Percentiles rank a stretch among this genome's conserved stretches.
phyloP scores from a whole-genome alignment of 2,113 vertebrate species.

The Arvicanthis niloticus region DNA sequence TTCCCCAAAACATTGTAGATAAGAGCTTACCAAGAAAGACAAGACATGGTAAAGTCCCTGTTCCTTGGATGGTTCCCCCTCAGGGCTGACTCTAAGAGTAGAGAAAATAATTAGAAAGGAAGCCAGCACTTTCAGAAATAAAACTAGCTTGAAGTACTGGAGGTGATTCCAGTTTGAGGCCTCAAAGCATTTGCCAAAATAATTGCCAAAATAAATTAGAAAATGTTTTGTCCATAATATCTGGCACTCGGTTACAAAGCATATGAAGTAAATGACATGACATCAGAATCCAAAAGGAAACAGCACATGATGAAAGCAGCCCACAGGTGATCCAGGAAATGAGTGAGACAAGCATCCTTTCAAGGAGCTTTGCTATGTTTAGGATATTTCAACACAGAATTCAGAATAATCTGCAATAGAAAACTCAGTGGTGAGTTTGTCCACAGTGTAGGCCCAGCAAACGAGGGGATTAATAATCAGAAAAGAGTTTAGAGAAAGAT shows the following conservation, averaged over 20 bases:
- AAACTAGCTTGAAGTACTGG: slow-evolving; percentile 21
- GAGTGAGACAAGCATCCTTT: background rate
- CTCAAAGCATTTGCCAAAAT: slow-evolving; percentile 3
- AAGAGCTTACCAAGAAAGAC: background rate
- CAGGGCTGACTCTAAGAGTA: background rate
- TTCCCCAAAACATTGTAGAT: background rate
- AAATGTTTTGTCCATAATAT: background rate
- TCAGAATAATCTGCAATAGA: background rate
- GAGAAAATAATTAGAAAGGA: background rate
- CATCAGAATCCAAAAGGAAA: slow-evolving; percentile 3
- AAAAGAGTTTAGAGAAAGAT: slow-evolving; percentile 15
- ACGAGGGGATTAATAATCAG: slow-evolving; percentile 27
- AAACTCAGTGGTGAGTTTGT: background rate
- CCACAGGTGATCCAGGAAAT: background rate
- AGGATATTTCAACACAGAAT: slow-evolving; percentile 39
- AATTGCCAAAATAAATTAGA: background rate
- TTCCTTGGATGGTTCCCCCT: background rate
- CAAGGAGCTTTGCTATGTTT: background rate
- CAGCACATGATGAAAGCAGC: background rate
- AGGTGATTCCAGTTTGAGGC: background rate
- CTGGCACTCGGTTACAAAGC: background rate
- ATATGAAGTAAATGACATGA: background rate
- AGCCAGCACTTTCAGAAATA: background rate
- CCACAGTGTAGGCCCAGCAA: background rate
- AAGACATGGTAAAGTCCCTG: background rate